These are phyloP conservation scores for Hydrozoanthus gracilis DNA, from an alignment of 92 coral and sea anemone genomes.

Conservation along the genomic window DNA sequence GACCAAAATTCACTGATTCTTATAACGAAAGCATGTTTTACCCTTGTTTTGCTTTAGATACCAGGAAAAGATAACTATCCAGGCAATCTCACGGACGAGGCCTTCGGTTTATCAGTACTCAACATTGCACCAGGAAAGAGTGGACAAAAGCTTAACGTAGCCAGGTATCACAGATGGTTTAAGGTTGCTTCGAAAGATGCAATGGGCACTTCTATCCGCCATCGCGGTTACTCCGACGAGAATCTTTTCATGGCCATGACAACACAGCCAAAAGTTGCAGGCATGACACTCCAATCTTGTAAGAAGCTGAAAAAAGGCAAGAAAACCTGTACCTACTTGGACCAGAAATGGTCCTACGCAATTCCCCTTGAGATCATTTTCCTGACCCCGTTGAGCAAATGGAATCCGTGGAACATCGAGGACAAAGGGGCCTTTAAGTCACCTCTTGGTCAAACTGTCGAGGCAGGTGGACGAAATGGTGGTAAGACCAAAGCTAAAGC, in stretches of 20 bases:
- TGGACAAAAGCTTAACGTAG: constrained; percentile 68
- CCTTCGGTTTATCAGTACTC: constrained; percentile 73
- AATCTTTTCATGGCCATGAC: constrained; percentile 93
- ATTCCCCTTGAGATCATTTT: constrained; percentile 92
- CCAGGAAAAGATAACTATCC: constrained; percentile 92
- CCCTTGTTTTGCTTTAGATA: constrained; percentile 11
- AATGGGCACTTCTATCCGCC: constrained; percentile 89
- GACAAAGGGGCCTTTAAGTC: constrained; percentile 71
- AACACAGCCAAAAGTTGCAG: constrained; percentile 87
- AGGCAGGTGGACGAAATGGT: constrained; percentile 67
- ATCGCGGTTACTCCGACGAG: constrained; percentile 88
- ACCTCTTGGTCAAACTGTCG: constrained; percentile 74
- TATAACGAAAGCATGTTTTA: not conserved
- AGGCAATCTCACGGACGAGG: constrained; percentile 79
- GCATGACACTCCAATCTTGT: constrained; percentile 68
- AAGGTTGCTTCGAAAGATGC: constrained; percentile 81
- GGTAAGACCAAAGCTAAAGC: constrained; percentile 72
- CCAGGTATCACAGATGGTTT: constrained; percentile 88
- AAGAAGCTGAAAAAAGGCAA: constrained; percentile 9
- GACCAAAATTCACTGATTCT: not conserved
- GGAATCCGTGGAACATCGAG: constrained; percentile 88
- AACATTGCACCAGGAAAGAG: constrained; percentile 68
- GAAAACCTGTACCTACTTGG: constrained; percentile 44
- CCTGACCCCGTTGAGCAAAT: constrained; percentile 84
- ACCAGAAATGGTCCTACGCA: constrained; percentile 89